A percentile compares a stretch with the other conserved stretches of the same genome.
These are phyloP conservation scores for Octopus bimaculoides DNA, from an alignment of 1,140 invertebrate species.

Conservation along the genomic window DNA sequence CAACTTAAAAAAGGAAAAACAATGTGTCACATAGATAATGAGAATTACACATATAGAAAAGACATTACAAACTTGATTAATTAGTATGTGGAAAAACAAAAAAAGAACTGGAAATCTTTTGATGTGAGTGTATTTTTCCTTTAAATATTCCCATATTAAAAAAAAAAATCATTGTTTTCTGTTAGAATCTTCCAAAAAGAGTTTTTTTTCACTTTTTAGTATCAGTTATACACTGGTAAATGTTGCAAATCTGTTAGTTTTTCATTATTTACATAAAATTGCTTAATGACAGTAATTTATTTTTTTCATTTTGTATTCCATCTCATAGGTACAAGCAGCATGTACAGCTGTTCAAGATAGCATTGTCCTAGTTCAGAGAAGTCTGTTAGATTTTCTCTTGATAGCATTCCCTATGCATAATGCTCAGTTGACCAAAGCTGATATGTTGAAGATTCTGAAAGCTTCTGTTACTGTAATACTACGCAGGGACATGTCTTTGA, in stretches of 20 bases:
- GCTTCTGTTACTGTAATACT: conserved; percentile 81
- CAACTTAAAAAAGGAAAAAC: no score
- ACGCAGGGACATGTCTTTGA: conserved; percentile 87
- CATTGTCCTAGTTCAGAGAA: conserved; percentile 82
- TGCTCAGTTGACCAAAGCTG: conserved; percentile 70
- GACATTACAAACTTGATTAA: no score
- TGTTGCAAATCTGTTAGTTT: background rate
- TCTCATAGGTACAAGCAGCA: conserved; percentile 64
- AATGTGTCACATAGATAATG: no score
- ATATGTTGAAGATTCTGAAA: conserved; percentile 76
- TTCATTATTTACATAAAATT: background rate
- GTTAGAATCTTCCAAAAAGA: background rate
- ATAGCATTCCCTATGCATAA: conserved; percentile 85
- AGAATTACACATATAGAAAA: no score
- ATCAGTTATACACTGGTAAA: background rate
- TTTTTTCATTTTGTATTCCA: background rate
- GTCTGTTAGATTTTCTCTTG: conserved; percentile 80
- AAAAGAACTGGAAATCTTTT: no score
- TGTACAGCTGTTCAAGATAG: conserved; percentile 76
- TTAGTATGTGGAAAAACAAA: no score
- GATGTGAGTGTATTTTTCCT: no score
- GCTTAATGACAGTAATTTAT: background rate
- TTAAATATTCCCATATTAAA: background rate
- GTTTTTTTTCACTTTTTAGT: background rate
- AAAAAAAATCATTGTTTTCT: background rate